Evolutionary conservation across 2,888 invertebrate genomes (phyloP).

Genomic region (Lasioglossum vierecki): DNA sequence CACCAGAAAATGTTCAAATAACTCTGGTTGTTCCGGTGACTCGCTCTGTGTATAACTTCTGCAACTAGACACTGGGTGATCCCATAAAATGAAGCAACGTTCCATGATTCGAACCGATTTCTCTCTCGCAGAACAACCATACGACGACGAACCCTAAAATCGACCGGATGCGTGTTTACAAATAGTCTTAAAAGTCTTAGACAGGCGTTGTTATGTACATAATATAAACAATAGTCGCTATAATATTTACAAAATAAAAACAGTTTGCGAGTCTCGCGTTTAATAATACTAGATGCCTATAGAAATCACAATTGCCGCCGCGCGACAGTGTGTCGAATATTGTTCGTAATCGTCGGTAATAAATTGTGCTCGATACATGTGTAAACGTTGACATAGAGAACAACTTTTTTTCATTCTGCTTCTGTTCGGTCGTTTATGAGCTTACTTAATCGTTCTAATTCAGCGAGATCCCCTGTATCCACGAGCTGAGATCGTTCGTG

Average conservation of each 20-base stretch:
- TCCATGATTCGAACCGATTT: conserved; percentile 27
- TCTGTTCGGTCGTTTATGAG: background rate
- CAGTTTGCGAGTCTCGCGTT: conserved; percentile 34
- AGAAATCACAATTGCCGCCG: conserved; percentile 53
- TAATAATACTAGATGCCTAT: conserved; percentile 55
- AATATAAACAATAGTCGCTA: conserved; percentile 58
- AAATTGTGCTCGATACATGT: conserved; percentile 56
- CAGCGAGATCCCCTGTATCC: conserved; percentile 94
- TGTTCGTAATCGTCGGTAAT: conserved; percentile 31
- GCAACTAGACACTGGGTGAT: conserved; percentile 32
- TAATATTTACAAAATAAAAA: conserved; percentile 69
- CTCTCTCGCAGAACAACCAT: conserved; percentile 10
- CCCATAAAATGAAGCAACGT: conserved; percentile 43
- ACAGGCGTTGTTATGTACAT: conserved; percentile 68
- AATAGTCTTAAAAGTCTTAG: conserved; percentile 50
- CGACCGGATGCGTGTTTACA: conserved; percentile 33
- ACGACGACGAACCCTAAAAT: conserved; percentile 27
- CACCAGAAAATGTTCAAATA: background rate
- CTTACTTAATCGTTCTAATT: conserved; percentile 83
- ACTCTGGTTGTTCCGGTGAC: background rate
- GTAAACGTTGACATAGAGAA: conserved; percentile 36
- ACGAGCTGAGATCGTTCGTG: conserved; percentile 92
- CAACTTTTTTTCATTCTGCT: background rate
- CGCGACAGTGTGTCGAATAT: conserved; percentile 40
- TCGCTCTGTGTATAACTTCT: conserved; percentile 26